A percentile compares a stretch with the other conserved stretches of the same genome.
These are phyloP conservation scores for Reinhardtius hippoglossoides DNA, from an alignment of 2,113 vertebrate species.

Conservation along the genomic window DNA sequence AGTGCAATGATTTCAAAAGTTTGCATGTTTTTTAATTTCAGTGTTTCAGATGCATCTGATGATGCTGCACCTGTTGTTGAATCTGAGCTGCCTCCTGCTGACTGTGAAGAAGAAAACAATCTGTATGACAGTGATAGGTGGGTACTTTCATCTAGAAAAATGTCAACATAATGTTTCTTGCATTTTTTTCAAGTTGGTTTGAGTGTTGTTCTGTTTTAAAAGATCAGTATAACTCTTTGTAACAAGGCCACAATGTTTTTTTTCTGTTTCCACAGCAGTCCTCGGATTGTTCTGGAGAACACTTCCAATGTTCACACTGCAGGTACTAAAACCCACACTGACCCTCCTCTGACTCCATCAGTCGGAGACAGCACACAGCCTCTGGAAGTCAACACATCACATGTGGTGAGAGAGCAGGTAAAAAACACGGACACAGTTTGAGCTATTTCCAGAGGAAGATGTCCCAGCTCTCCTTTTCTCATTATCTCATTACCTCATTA, in stretches of 20 bases:
- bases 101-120: constrained; percentile 82
- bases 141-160: constrained; percentile 39
- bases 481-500: constrained; percentile 27
- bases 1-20: background rate
- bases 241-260: background rate
- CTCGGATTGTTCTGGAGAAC: constrained; percentile 79
- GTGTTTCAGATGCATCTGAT: constrained; percentile 80
- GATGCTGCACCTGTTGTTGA: constrained; percentile 79
- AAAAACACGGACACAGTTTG: background rate
- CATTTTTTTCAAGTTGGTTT: background rate
- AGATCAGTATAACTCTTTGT: background rate
- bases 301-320: constrained; percentile 67
- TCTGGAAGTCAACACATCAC: constrained; percentile 65
- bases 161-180: background rate
- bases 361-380: constrained; percentile 37
- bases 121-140: constrained; percentile 87
- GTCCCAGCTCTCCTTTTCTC: constrained; percentile 42
- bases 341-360: constrained; percentile 44
- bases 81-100: constrained; percentile 73
- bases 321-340: constrained; percentile 64
- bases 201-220: background rate
- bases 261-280: constrained; percentile 47
- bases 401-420: constrained; percentile 65
- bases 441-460: constrained; percentile 37
- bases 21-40: constrained; percentile 29